Percentiles rank a stretch among this genome's conserved stretches.
These are phyloP conservation scores for Gopherus evgoodei DNA, from an alignment of 2,113 vertebrate species.

Conservation along the genomic window DNA sequence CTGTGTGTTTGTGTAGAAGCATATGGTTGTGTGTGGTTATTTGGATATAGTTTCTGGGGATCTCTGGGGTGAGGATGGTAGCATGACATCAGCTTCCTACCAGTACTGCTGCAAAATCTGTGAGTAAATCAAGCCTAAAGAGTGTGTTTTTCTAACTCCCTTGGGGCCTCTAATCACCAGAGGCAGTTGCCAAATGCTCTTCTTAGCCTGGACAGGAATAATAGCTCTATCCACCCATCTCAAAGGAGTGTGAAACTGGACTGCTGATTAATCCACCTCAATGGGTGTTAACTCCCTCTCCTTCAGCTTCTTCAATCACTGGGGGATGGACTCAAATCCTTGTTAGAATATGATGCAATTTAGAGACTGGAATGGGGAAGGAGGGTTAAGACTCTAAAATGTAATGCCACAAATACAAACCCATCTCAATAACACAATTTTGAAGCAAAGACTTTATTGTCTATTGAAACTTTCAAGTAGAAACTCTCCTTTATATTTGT, in stretches of 20 bases:
- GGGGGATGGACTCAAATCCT: neutral
- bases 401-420: neutral
- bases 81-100: too few relatives aligned
- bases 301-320: neutral
- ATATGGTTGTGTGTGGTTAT: too few relatives aligned
- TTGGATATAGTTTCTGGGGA: too few relatives aligned
- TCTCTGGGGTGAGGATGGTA: too few relatives aligned
- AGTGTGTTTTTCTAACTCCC: too few relatives aligned
- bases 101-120: too few relatives aligned
- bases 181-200: neutral
- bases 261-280: neutral
- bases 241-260: neutral
- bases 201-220: neutral
- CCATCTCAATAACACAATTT: neutral
- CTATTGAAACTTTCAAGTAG: neutral
- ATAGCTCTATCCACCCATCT: neutral
- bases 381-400: neutral
- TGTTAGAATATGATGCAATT: neutral
- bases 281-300: neutral
- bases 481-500: neutral
- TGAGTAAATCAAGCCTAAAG: too few relatives aligned
- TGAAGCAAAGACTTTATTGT: neutral
- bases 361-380: neutral
- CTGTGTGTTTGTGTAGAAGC: too few relatives aligned
- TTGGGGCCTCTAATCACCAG: neutral